Evolutionary conservation across 2,113 vertebrate genomes (phyloP), one percentile per base, ranked within the genome.

Genomic region (Actinemys pallida): DNA sequence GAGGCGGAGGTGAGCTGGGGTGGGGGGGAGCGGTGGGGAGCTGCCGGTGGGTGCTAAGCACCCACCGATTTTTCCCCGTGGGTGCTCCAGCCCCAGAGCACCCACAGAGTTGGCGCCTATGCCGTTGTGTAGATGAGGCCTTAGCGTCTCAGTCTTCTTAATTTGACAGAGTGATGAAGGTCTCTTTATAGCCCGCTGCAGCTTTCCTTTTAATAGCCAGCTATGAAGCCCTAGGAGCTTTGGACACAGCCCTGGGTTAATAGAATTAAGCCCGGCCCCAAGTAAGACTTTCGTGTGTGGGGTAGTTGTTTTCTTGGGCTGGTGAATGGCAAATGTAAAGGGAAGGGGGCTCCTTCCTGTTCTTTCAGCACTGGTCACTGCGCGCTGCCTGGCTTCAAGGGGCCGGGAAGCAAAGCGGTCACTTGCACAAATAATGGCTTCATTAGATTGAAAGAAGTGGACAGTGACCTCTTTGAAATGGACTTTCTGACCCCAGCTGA

Each of bases 401-500:
- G 96, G 93, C 95, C 87, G n/a, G 93, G 92, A 94, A 13, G 94
- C 97, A 79, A 76, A 96, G 98, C 96, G 89, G 92, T 97, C 84
- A 95, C 98, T 98, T 98, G 98, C 98, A 97, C 98, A 83, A 98
- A 98, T 98, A 98, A 98, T 98, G 98, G 98, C 98, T 98, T 98
- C 98, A 98, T 98, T 98, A 98, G 97, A 98, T 98, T 98, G 98
- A 98, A 98, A 98, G 98, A 98, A 98, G 98, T 98, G 92, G 95
- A 98, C 96, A 97, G 97, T 98, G 98, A 98, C 98, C 98, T 98
- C 98, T 93, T 90, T 19, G 97, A 98, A 98, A 98, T 98, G 98
- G 98, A 98, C 98, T 98, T 98, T 98, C 94, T 98, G 98, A 98
- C 98, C 98, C 98, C 96, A 97, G 97, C 97, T 98, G 98, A 98